Conservation (phyloP, 1,140 invertebrate species). For the Anastrepha ludens region DNA sequence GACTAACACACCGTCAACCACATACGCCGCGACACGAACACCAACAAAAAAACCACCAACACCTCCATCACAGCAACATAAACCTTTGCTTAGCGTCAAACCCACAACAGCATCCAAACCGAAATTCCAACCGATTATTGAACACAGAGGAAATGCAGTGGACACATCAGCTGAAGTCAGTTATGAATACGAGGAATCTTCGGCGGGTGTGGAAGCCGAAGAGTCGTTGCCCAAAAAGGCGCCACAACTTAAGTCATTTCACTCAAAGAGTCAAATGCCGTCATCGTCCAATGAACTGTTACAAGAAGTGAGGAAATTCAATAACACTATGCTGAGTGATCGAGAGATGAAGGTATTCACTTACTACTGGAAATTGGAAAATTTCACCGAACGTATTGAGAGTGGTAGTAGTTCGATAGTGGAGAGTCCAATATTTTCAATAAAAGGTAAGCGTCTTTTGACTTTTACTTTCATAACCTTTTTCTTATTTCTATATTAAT, state of each 20-base stretch:
- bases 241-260: constrained; percentile 54
- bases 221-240: neutral
- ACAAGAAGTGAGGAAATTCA: constrained; percentile 66
- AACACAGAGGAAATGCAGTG: constrained; percentile 14
- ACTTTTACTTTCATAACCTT: no score
- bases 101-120: constrained; percentile 19
- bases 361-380: constrained; percentile 72
- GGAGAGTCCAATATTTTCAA: constrained; percentile 68
- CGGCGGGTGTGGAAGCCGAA: neutral
- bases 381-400: constrained; percentile 67
- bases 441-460: constrained; percentile 63
- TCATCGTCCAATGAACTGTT: constrained; percentile 19
- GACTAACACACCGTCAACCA: neutral
- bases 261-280: neutral
- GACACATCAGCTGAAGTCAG: constrained; percentile 19
- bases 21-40: neutral
- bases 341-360: constrained; percentile 67
- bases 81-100: neutral
- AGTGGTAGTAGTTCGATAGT: constrained; percentile 57
- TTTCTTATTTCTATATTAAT: no score
- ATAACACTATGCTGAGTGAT: constrained; percentile 69
- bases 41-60: neutral
- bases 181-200: constrained; percentile 45
- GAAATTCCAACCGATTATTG: constrained; percentile 45
- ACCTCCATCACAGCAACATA: neutral